Conservation (phyloP, 2,888 invertebrate genomes). For the Erebia ligea region DNA sequence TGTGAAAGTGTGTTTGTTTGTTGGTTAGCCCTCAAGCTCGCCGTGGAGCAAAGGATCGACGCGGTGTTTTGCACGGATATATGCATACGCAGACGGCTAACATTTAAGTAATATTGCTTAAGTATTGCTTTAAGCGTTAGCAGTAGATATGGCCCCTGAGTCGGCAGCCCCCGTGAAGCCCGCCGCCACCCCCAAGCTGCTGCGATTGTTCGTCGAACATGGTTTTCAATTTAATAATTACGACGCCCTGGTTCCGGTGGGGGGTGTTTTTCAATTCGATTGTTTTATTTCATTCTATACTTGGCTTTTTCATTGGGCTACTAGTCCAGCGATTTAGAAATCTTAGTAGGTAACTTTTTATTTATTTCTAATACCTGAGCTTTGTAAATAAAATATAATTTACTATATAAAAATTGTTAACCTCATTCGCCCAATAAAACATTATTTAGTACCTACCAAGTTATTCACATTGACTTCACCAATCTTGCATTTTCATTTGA, state of each 20-base stretch:
- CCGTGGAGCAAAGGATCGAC: too few relatives aligned
- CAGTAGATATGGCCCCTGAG: neutral
- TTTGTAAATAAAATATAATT: neutral
- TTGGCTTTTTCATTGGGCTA: conserved; percentile 55
- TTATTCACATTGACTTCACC: too few relatives aligned
- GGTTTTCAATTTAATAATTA: conserved; percentile 80
- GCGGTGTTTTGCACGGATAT: too few relatives aligned
- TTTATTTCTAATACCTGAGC: neutral
- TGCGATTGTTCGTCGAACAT: conserved; percentile 61
- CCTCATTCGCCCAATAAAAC: too few relatives aligned
- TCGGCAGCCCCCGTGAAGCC: neutral
- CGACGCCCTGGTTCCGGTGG: conserved; percentile 56
- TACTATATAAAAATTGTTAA: too few relatives aligned
- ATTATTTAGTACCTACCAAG: too few relatives aligned
- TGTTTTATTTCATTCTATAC: conserved; percentile 75
- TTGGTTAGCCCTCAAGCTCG: too few relatives aligned
- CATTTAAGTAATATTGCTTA: too few relatives aligned
- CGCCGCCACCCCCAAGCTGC: conserved; percentile 12
- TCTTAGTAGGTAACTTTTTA: neutral
- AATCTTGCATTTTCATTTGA: too few relatives aligned
- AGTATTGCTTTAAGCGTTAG: too few relatives aligned
- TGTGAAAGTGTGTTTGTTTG: too few relatives aligned
- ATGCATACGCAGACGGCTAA: too few relatives aligned
- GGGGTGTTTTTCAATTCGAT: conserved; percentile 75
- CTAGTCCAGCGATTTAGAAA: conserved; percentile 44